Percentiles rank a stretch among this genome's conserved stretches.
phyloP scores from a whole-genome alignment of 2,113 vertebrate species.

The Limanda limanda region DNA sequence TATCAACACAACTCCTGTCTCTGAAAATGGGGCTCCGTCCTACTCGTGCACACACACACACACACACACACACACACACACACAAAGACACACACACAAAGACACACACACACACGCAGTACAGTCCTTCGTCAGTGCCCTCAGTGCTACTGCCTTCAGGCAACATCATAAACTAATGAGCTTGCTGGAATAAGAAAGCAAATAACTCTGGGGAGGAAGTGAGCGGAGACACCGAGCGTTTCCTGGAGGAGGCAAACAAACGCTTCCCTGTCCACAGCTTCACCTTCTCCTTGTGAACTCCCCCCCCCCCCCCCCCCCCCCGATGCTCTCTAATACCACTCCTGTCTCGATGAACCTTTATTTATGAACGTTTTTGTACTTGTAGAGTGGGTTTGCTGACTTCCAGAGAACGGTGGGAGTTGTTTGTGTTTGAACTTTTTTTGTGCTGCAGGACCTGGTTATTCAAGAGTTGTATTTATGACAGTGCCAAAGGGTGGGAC shows the following conservation, averaged over 20 bases:
- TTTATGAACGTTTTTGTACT: constrained; percentile 81
- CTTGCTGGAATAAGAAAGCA: constrained; percentile 58
- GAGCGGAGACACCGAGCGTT: constrained; percentile 45
- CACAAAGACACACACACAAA: no score
- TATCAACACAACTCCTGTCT: constrained; percentile 38
- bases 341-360: constrained; percentile 76
- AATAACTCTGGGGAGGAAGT: constrained; percentile 53
- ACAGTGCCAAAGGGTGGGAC: constrained; percentile 80
- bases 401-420: constrained; percentile 53
- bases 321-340: constrained; percentile 62
- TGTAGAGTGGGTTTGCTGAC: constrained; percentile 71
- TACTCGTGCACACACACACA: constrained; percentile 34
- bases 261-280: constrained; percentile 2
- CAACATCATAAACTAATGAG: constrained; percentile 60
- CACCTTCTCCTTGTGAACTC: constrained; percentile 40
- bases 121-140: constrained; percentile 51
- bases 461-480: constrained; percentile 74
- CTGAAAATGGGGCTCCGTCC: constrained; percentile 64
- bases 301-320: not conserved
- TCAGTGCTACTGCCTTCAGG: constrained; percentile 57
- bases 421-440: constrained; percentile 41
- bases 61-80: constrained; percentile 16
- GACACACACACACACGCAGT: constrained; percentile 22
- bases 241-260: constrained; percentile 45
- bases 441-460: constrained; percentile 59